Evolutionary conservation across 2,888 invertebrate genomes (phyloP), one percentile per base, ranked within the genome.

Genomic region (Teleogryllus oceanicus): DNA sequence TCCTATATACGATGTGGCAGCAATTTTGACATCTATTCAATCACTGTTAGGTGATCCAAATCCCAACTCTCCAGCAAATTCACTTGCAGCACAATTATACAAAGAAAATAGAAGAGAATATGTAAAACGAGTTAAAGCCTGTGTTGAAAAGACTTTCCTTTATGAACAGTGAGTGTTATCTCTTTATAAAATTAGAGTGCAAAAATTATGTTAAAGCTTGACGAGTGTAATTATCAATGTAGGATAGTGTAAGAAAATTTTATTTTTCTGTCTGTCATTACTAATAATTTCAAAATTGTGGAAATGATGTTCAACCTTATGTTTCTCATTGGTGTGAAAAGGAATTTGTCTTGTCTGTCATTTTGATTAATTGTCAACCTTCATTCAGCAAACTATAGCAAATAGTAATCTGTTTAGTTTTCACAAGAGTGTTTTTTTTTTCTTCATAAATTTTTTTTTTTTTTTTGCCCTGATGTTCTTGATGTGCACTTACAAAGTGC

Each of bases 1-100:
- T 88, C 99, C 99, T 84, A 99, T 99, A 84, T 99, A 99, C 88
- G 99, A 99, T 91, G 99, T 99, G 81, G 98, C 99, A 85, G 99
- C 99, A 85, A 99, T 99, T 87, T 91, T 99, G 89, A 99, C 99
- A 87, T 99, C 99, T 87, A 99, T 99, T 92, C 93, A 99, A 96
- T 98, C 98, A 86, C 92, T 99, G 90, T 91, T 99, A 89, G 99
- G 99, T 92, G 99, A 99, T 90, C 99, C 99, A 83, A 99, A 99
- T 90, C 99, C 99, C 84, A 99, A 99, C 90, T 98, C 98, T 85
- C 99, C 99, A 86, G 99, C 99, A 85, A 99, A 99, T 89, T 98
- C 97, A 85, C 95, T 97, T 92, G 99, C 99, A 86, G 99, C 99
- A 84, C 98, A 99, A 90, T 92, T 99, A 86, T 99, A 99, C 90